A percentile compares a stretch with the other conserved stretches of the same genome.
Evolutionary conservation across 1,140 invertebrate species (phyloP).

Genomic region (Pseudoatta argentina): DNA sequence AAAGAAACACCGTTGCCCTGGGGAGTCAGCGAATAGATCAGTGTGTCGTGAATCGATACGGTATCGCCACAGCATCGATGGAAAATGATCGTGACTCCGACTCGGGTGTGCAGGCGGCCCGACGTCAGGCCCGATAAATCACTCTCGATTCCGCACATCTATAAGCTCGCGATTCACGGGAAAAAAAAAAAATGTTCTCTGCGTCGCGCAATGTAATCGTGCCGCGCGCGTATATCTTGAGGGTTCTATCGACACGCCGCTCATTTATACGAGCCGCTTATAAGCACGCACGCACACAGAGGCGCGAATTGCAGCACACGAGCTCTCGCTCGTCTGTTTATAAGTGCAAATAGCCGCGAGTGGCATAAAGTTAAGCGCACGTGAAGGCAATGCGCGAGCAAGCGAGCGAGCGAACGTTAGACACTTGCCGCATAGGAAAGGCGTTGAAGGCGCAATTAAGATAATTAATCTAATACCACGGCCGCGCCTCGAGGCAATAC

Average conservation of each 20-base stretch:
- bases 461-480: constrained; percentile 83
- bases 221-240: constrained; percentile 44
- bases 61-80: constrained; percentile 32
- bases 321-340: constrained; percentile 33
- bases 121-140: constrained; percentile 55
- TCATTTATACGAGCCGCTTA: constrained; percentile 45
- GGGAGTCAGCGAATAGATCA: constrained; percentile 32
- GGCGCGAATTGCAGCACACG: constrained; percentile 27
- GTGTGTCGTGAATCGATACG: constrained; percentile 22
- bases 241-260: constrained; percentile 46
- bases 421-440: constrained; percentile 70
- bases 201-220: constrained; percentile 42
- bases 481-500: constrained; percentile 49
- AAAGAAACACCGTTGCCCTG: constrained; percentile 25
- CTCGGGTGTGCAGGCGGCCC: neutral
- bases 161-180: constrained; percentile 1
- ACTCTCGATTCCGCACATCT: constrained; percentile 34
- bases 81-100: constrained; percentile 54
- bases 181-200: constrained; percentile 10
- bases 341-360: constrained; percentile 61
- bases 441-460: constrained; percentile 83
- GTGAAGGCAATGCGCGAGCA: constrained; percentile 40
- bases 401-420: constrained; percentile 8
- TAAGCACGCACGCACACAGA: neutral
- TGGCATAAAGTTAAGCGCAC: constrained; percentile 47